Percentiles rank a stretch among this genome's conserved stretches.
Evolutionary conservation across 2,797 vertebrate species (phyloP).

Genomic region (Ispidina picta): DNA sequence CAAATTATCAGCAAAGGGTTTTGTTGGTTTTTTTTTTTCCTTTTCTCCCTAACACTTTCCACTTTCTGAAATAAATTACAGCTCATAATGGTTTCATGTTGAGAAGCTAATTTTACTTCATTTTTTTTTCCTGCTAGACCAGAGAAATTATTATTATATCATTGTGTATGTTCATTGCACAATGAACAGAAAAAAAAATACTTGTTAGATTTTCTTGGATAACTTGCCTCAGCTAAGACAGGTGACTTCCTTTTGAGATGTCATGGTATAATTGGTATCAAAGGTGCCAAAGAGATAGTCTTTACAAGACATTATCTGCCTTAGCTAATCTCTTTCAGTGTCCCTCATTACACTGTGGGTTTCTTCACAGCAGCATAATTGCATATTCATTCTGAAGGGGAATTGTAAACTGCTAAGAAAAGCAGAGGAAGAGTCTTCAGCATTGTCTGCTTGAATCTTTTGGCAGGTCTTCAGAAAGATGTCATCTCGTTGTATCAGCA

Average conservation of each 20-base stretch:
- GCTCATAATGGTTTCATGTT: constrained; percentile 67
- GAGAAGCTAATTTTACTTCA: constrained; percentile 73
- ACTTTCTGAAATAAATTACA: constrained; percentile 78
- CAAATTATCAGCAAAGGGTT: constrained; percentile 65
- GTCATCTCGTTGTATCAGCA: constrained; percentile 48
- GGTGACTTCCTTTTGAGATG: constrained; percentile 52
- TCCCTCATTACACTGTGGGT: constrained; percentile 37
- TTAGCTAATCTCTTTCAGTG: constrained; percentile 47
- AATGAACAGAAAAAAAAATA: neutral
- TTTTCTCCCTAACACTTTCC: constrained; percentile 46
- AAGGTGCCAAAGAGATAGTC: constrained; percentile 49
- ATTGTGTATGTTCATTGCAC: neutral
- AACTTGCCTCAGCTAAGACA: constrained; percentile 14
- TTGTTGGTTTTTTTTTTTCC: neutral
- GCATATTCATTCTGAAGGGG: constrained; percentile 41
- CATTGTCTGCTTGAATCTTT: constrained; percentile 56
- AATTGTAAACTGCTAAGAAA: constrained; percentile 51
- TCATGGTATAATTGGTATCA: constrained; percentile 40
- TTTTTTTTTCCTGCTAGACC: constrained; percentile 59
- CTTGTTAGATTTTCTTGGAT: constrained; percentile 26
- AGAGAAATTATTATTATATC: constrained; percentile 46
- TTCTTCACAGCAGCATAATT: constrained; percentile 51
- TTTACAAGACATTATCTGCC: constrained; percentile 56
- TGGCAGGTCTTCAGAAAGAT: constrained; percentile 65
- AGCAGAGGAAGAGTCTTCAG: constrained; percentile 30